Base-by-base conservation (phyloP, 2,888 invertebrate genomes). In the Dorcus hopei region DNA sequence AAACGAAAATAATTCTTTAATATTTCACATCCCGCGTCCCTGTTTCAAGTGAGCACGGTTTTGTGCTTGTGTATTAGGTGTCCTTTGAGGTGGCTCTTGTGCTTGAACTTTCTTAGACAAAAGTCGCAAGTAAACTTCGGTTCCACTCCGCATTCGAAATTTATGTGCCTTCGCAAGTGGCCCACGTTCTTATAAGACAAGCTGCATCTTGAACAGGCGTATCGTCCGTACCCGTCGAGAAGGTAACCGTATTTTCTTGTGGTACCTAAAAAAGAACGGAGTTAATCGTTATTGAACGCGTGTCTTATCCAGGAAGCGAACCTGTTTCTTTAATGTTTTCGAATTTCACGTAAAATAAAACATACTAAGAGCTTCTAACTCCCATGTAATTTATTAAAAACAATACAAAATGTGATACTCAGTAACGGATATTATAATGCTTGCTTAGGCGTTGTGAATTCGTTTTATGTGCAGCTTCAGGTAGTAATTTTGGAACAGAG, bases 391-490 rank as follows among this genome's bases (percentile, higher is more conserved):
- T 33, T 33, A 33, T 33, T 33, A 33, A 7, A 19, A 33, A 33
- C 26, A 33, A 33, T 33, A 33, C 7, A 33, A 33, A 33, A 33
- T 33, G 3, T 33, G 0, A 33, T 49, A 41, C 38, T 41, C 19
- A 38, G 11, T 6, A 49, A 9, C 11, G 16, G 8, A 43, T n/a
- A 14, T 41, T n/a, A 42, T 49, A 41, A 33, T 42, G 39, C n/a
- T 19, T 19, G 19, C 19, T 33, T 33, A 33, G 26, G 7, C 26
- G 26, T 33, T 33, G 26, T 54, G 54, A 14, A 49, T 49, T 4
- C 49, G 54, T 26, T 49, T 54, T 42, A 54, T 49, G 14, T 54
- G 54, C n/a, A 49, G 42, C 14, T 54, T 54, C 38, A 54, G 19
- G 14, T 49, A 49, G 19, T 54, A 54, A 33, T 47, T 49, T 38